These are phyloP conservation scores for Ferdinandea cuprea DNA, from an alignment of 2,888 invertebrate genomes.

Conservation along the genomic window DNA sequence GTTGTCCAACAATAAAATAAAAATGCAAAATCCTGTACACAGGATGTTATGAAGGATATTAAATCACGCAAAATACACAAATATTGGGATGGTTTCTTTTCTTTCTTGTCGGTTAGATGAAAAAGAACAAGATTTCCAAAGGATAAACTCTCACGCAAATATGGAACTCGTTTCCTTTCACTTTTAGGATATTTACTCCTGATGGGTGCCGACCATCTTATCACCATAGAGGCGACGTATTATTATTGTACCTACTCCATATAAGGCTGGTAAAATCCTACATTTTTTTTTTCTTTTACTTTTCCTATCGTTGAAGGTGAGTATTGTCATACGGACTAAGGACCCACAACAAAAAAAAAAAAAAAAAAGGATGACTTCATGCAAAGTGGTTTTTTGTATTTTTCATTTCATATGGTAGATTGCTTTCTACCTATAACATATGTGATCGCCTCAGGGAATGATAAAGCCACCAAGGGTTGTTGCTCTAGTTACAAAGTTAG, in stretches of 20 bases:
- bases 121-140: constrained; percentile 21
- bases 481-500: no score
- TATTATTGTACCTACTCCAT: no score
- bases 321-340: no score
- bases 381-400: no score
- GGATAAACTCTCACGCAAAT: constrained; percentile 47
- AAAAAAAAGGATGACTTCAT: no score
- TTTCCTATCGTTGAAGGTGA: no score
- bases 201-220: constrained; percentile 24
- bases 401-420: no score
- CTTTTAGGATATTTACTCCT: constrained; percentile 5
- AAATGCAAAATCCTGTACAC: constrained; percentile 7
- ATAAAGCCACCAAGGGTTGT: no score
- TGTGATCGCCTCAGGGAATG: no score
- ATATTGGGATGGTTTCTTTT: background rate
- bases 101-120: constrained; percentile 39
- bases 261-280: constrained; percentile 26
- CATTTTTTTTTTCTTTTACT: no score
- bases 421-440: no score
- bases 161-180: constrained; percentile 26
- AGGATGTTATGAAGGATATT: constrained; percentile 6
- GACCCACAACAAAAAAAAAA: no score
- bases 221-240: constrained; percentile 37
- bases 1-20: constrained; percentile 36
- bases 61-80: constrained; percentile 24